Evolutionary conservation across 2,113 vertebrate species (phyloP).

Genomic region (Oncorhynchus gorbuscha): DNA sequence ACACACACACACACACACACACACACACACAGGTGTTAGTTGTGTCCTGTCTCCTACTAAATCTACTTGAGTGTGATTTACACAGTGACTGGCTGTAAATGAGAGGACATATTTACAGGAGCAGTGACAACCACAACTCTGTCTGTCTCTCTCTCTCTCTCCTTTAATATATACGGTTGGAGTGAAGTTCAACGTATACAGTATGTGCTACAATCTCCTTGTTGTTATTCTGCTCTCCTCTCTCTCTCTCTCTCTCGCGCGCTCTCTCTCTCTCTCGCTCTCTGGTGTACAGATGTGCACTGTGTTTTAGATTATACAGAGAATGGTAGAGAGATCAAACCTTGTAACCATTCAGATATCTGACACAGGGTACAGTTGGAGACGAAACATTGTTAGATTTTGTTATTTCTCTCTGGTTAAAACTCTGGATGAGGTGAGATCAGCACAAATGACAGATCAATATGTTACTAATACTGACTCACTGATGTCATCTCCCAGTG

Average conservation of each 20-base stretch:
- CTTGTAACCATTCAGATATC: not conserved
- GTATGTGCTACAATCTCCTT: not conserved
- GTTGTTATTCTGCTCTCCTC: not conserved
- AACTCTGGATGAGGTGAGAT: constrained; percentile 94
- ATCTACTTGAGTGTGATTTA: constrained; percentile 16
- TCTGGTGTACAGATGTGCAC: not conserved
- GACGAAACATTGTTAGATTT: not conserved
- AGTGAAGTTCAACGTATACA: no score
- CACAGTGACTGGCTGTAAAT: constrained; percentile 5
- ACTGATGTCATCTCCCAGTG: no score
- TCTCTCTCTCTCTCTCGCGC: no score
- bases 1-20: no score
- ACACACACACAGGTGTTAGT: constrained; percentile 4
- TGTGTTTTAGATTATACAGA: not conserved
- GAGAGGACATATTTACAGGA: constrained; percentile 16
- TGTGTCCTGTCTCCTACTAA: constrained; percentile 8
- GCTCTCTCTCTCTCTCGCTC: no score
- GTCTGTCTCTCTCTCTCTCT: not conserved
- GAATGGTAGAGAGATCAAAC: not conserved
- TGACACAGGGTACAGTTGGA: not conserved
- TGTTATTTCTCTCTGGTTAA: constrained; percentile 78
- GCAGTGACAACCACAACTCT: not conserved
- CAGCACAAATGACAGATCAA: no score
- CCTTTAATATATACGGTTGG: no score
- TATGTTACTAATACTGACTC: no score